Conservation (phyloP, 2,113 vertebrate genomes). For the Clarias gariepinus region DNA sequence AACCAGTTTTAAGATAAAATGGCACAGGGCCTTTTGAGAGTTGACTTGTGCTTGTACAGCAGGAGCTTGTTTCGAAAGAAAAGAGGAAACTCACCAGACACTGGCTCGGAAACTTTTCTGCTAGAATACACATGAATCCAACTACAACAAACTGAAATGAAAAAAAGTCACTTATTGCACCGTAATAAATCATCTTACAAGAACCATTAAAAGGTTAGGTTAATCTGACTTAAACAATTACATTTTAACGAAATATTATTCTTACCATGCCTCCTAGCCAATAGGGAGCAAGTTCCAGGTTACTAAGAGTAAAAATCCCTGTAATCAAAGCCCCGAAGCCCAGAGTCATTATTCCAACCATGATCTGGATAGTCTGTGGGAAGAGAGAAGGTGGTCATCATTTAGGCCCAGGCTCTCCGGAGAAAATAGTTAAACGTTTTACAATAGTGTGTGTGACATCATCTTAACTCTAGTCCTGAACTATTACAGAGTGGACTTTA, state of each 20-base stretch:
- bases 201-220: background rate
- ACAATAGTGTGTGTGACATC: background rate
- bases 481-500: background rate
- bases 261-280: slow-evolving; percentile 67
- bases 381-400: slow-evolving; percentile 14
- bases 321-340: slow-evolving; percentile 17
- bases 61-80: background rate
- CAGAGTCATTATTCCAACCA: slow-evolving; percentile 64
- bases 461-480: background rate
- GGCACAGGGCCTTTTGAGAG: background rate
- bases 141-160: slow-evolving; percentile 58
- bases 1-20: background rate
- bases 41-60: background rate
- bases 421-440: background rate
- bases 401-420: background rate
- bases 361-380: slow-evolving; percentile 64
- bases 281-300: accelerated
- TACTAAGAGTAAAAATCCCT: accelerated
- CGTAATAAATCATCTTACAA: background rate
- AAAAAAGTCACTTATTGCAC: background rate
- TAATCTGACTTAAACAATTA: background rate
- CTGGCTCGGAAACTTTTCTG: slow-evolving; percentile 63
- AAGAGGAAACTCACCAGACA: slow-evolving; percentile 63
- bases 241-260: background rate
- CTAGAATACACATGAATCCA: slow-evolving; percentile 62